A percentile compares a stretch with the other conserved stretches of the same genome.
Conservation (phyloP, 2,113 vertebrate species). For the Alces alces region DNA sequence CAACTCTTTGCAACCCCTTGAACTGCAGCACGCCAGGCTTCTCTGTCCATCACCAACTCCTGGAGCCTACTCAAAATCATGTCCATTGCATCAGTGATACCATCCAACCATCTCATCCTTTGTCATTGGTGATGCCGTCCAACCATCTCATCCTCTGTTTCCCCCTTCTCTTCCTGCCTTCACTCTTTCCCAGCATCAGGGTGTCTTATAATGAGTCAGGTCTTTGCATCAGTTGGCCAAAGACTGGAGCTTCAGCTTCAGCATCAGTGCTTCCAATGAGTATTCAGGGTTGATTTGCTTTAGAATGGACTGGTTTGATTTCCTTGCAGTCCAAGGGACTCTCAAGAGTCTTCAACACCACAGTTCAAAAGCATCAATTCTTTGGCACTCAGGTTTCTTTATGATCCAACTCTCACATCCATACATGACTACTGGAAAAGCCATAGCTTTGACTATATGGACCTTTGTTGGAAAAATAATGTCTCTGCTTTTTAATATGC, state of each 20-base stretch:
- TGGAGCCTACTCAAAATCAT: background rate
- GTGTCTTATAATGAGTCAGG: background rate
- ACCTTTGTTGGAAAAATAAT: background rate
- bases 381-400: background rate
- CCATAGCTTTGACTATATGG: background rate
- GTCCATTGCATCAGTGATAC: background rate
- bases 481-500: background rate
- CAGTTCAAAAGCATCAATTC: background rate
- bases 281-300: background rate
- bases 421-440: background rate
- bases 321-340: background rate
- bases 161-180: background rate
- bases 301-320: background rate
- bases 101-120: background rate
- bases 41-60: background rate
- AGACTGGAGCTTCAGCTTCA: background rate
- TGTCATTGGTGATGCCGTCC: background rate
- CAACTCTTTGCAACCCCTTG: background rate
- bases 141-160: background rate
- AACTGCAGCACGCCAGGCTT: background rate
- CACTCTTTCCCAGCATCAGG: background rate
- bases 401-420: background rate
- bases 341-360: background rate
- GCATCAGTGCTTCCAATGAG: background rate
- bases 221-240: background rate